These are phyloP conservation scores for Chaetodon auriga DNA, from an alignment of 2,113 vertebrate genomes.

Conservation along the genomic window DNA sequence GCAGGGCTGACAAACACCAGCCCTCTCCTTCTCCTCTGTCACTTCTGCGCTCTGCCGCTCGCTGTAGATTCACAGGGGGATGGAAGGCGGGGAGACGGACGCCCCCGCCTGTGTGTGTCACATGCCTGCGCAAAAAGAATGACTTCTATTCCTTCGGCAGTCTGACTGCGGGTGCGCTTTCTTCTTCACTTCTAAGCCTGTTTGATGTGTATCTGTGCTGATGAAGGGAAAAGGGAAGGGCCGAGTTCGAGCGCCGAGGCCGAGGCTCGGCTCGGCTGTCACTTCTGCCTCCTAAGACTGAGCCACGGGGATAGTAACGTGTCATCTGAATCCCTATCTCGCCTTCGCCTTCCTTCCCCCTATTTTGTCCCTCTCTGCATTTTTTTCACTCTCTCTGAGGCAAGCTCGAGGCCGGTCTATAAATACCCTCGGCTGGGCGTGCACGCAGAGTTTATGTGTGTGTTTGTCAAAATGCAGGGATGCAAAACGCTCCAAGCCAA, in stretches of 20 bases:
- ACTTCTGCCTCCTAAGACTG: slow-evolving; percentile 30
- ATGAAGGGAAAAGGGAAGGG: slow-evolving; percentile 28
- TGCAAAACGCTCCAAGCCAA: slow-evolving; percentile 57
- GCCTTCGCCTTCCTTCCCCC: slow-evolving; percentile 12
- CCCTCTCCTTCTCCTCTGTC: slow-evolving; percentile 9
- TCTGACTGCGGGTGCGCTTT: slow-evolving; percentile 17
- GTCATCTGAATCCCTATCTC: slow-evolving; percentile 44
- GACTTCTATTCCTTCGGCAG: neutral
- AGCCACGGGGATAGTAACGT: slow-evolving; percentile 50
- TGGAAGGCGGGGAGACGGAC: neutral
- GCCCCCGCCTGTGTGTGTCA: slow-evolving; percentile 9
- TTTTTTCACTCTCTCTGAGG: slow-evolving; percentile 42
- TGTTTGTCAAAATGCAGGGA: slow-evolving; percentile 61
- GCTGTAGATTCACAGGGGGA: neutral
- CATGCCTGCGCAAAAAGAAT: slow-evolving; percentile 20
- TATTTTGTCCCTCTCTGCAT: slow-evolving; percentile 26
- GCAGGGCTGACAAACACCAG: slow-evolving; percentile 6
- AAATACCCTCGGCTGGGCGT: slow-evolving; percentile 68
- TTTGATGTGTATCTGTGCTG: slow-evolving; percentile 53
- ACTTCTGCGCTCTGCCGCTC: slow-evolving; percentile 16
- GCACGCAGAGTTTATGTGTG: slow-evolving; percentile 40
- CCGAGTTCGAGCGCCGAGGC: neutral
- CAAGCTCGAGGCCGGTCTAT: slow-evolving; percentile 69
- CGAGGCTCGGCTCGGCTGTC: slow-evolving; percentile 29
- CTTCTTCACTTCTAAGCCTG: slow-evolving; percentile 14